These are phyloP conservation scores for Macroramphosus scolopax DNA, from an alignment of 2,797 vertebrate genomes.

Conservation along the genomic window DNA sequence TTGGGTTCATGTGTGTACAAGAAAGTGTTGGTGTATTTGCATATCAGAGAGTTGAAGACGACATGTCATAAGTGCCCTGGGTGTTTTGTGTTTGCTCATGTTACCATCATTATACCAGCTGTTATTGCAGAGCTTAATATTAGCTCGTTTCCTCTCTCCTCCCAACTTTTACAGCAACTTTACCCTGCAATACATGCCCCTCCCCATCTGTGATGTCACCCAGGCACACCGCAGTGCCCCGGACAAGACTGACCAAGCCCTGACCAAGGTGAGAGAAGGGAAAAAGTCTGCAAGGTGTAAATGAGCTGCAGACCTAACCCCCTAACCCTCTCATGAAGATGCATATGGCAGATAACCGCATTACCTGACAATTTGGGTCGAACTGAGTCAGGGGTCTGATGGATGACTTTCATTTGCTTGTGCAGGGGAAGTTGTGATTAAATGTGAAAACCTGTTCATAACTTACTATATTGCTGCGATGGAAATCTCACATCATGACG, in stretches of 20 bases:
- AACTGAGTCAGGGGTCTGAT: constrained; percentile 21
- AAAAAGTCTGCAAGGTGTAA: not conserved
- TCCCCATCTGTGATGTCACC: constrained; percentile 87
- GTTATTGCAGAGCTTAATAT: constrained; percentile 11
- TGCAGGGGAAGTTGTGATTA: constrained; percentile 15
- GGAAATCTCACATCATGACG: not conserved
- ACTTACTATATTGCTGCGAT: constrained; percentile 5
- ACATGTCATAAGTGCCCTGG: constrained; percentile 21
- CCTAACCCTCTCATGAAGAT: not conserved
- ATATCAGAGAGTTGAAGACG: constrained; percentile 27
- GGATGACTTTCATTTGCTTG: constrained; percentile 28
- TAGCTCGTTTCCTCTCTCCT: not conserved
- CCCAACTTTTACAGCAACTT: constrained; percentile 80
- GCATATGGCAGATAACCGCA: constrained; percentile 2
- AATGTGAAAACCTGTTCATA: not conserved
- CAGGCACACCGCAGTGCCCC: constrained; percentile 87
- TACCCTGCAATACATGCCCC: constrained; percentile 90
- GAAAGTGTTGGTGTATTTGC: constrained; percentile 20
- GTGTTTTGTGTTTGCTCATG: constrained; percentile 49
- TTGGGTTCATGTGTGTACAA: constrained; percentile 2
- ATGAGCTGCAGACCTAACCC: too few species aligned
- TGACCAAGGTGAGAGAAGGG: constrained; percentile 81
- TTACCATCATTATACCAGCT: constrained; percentile 36
- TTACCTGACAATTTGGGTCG: constrained; percentile 4
- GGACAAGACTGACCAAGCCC: constrained; percentile 85